phyloP scores from a whole-genome alignment of 2,113 vertebrate species.

The Talpa occidentalis region DNA sequence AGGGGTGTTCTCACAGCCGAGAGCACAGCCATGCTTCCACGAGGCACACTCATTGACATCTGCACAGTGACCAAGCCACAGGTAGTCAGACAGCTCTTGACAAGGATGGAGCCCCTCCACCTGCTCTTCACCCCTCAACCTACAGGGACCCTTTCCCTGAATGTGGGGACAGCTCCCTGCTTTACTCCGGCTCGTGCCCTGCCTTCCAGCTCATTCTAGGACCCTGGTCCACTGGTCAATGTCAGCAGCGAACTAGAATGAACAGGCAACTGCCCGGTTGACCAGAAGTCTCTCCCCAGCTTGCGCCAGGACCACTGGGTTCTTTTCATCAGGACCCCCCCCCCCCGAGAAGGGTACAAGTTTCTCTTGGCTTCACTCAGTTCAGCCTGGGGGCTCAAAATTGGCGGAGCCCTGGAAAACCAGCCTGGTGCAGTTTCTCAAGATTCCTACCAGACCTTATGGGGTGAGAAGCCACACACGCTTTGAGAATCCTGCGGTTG shows the following conservation, averaged over 20 bases:
- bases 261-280: not conserved
- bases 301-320: not conserved
- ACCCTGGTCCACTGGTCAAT: not conserved
- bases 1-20: conserved; percentile 95
- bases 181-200: not conserved
- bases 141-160: not conserved
- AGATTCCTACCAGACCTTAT: not conserved
- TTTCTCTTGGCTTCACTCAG: not conserved
- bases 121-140: not conserved
- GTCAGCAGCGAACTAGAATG: not conserved
- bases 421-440: not conserved
- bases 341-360: fast-evolving
- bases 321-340: not conserved
- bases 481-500: not conserved
- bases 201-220: not conserved
- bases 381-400: not conserved
- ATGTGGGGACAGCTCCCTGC: too few species aligned
- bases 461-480: not conserved
- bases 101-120: not conserved
- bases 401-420: not conserved
- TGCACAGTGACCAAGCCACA: conserved; percentile 71
- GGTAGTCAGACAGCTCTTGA: not conserved
- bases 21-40: conserved; percentile 95
- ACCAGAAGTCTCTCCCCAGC: not conserved
- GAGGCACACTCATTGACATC: conserved; percentile 96